These are phyloP conservation scores for Hiodon alosoides DNA, from an alignment of 2,113 vertebrate species.

Conservation along the genomic window DNA sequence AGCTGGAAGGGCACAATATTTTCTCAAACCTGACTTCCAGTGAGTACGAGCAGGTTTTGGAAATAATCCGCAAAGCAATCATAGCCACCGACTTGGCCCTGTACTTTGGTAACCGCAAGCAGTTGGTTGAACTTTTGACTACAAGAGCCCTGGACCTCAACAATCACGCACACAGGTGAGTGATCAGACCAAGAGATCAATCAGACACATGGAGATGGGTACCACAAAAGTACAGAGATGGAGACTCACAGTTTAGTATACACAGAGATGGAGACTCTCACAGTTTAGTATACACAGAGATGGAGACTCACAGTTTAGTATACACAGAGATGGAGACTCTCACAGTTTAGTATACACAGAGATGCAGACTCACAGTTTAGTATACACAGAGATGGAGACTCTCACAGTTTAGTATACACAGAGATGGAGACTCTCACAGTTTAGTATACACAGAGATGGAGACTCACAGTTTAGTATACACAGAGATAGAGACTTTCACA, in stretches of 20 bases:
- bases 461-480: too few species aligned
- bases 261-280: neutral
- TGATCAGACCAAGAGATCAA: neutral
- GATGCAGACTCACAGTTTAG: too few species aligned
- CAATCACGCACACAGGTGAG: constrained; percentile 88
- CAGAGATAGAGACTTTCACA: too few species aligned
- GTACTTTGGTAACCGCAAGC: constrained; percentile 95
- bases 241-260: neutral
- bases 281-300: too few species aligned
- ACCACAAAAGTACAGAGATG: neutral
- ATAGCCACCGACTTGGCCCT: constrained; percentile 95
- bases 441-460: too few species aligned
- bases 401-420: too few species aligned
- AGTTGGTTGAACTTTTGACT: constrained; percentile 81
- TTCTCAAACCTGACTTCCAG: constrained; percentile 96
- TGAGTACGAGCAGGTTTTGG: constrained; percentile 95
- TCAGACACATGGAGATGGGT: neutral
- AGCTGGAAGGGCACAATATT: constrained; percentile 99
- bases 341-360: too few species aligned
- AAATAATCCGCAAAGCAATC: constrained; percentile 98
- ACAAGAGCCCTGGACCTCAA: constrained; percentile 75
- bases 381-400: too few species aligned
- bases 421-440: too few species aligned
- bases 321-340: too few species aligned
- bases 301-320: too few species aligned